phyloP scores from a whole-genome alignment of 2,797 vertebrate species.

The Myotis vivesi region DNA sequence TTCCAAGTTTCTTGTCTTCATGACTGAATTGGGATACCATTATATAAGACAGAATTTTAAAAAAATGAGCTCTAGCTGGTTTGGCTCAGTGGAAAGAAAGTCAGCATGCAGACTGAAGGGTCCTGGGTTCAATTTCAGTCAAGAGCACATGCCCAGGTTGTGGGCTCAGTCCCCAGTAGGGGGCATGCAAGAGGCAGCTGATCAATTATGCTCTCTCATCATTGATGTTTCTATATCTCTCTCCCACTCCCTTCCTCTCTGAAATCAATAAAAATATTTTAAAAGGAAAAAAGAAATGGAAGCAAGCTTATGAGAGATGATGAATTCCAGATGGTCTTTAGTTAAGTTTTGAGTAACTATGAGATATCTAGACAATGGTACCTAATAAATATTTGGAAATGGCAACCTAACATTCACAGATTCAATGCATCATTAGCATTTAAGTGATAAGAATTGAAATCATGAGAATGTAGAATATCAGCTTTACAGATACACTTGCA shows the following conservation, averaged over 20 bases:
- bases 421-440: neutral
- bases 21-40: neutral
- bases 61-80: no score
- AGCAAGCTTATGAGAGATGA: neutral
- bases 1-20: neutral
- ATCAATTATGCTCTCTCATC: no score
- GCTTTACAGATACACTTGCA: no score
- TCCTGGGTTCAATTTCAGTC: no score
- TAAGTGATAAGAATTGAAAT: neutral
- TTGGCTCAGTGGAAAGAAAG: no score
- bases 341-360: neutral
- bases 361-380: neutral
- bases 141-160: no score
- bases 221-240: no score
- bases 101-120: no score
- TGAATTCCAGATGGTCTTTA: neutral
- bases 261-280: neutral
- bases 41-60: neutral
- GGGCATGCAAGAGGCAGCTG: no score
- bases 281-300: neutral
- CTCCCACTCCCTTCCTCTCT: no score
- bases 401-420: neutral
- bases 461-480: neutral
- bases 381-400: neutral
- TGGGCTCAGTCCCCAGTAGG: no score